phyloP scores from a whole-genome alignment of 2,797 vertebrate species.

The Molossus alvarezi region DNA sequence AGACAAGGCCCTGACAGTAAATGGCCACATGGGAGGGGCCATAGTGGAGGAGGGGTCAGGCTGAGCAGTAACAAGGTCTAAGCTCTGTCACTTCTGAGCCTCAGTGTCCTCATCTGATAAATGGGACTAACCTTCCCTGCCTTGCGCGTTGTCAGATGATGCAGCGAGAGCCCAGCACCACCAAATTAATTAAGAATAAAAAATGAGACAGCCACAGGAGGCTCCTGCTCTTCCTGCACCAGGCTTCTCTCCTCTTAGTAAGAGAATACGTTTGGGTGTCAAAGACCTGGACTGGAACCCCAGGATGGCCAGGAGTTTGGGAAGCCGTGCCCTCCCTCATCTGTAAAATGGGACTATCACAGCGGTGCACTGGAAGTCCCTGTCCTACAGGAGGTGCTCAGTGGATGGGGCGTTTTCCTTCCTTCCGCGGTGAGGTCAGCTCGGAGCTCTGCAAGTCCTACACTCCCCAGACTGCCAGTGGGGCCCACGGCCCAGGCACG shows the following conservation, averaged over 20 bases:
- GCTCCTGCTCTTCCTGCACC: background rate
- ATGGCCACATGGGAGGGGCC: background rate
- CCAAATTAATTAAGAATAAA: background rate
- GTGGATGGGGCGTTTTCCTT: no score
- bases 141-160: background rate
- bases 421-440: background rate
- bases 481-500: background rate
- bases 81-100: background rate
- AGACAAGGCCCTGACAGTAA: background rate
- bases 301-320: background rate
- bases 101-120: background rate
- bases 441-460: rapidly evolving
- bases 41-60: background rate
- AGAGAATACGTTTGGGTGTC: background rate
- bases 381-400: background rate
- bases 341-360: background rate
- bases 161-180: background rate
- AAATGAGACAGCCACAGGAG: background rate
- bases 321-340: background rate
- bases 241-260: background rate
- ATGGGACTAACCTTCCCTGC: background rate
- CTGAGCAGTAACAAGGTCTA: background rate
- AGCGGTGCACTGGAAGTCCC: background rate
- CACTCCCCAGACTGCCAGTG: background rate
- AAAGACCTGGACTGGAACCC: background rate